Evolutionary conservation across 92 coral and sea anemone species (phyloP).

Genomic region (Zoanthus solanderi): DNA sequence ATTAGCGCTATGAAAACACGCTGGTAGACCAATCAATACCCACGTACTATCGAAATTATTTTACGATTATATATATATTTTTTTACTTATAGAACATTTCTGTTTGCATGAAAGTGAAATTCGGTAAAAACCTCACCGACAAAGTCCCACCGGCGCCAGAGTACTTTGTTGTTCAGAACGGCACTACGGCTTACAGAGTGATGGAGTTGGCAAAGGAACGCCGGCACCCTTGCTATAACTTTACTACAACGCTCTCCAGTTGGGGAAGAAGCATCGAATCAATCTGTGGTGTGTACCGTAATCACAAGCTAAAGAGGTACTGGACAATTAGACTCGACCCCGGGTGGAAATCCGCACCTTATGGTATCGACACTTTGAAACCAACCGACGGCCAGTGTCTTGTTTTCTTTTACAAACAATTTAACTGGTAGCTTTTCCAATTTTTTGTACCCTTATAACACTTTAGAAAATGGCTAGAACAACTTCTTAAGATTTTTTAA

Average conservation of each 20-base stretch:
- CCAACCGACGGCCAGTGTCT: not conserved
- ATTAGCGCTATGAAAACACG: too few species aligned
- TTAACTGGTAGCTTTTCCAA: not conserved
- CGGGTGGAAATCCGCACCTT: not conserved
- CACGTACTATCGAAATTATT: too few species aligned
- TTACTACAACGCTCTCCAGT: not conserved
- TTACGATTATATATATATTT: too few species aligned
- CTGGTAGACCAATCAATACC: too few species aligned
- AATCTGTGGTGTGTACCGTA: not conserved
- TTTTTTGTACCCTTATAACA: too few species aligned
- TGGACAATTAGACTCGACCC: not conserved
- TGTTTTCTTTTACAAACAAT: not conserved
- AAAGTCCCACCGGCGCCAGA: not conserved
- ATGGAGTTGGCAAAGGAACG: not conserved
- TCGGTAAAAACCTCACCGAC: not conserved
- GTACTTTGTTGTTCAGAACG: not conserved
- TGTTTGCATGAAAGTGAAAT: not conserved
- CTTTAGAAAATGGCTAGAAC: too few species aligned
- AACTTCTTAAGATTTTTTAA: too few species aligned
- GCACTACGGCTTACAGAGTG: not conserved
- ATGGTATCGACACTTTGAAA: constrained; percentile 1
- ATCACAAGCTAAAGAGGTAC: not conserved
- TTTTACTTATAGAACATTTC: not conserved
- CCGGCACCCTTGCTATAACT: not conserved
- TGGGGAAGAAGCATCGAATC: not conserved